These are phyloP conservation scores for Apotomis capreana DNA, from an alignment of 2,888 invertebrate species.

Conservation along the genomic window DNA sequence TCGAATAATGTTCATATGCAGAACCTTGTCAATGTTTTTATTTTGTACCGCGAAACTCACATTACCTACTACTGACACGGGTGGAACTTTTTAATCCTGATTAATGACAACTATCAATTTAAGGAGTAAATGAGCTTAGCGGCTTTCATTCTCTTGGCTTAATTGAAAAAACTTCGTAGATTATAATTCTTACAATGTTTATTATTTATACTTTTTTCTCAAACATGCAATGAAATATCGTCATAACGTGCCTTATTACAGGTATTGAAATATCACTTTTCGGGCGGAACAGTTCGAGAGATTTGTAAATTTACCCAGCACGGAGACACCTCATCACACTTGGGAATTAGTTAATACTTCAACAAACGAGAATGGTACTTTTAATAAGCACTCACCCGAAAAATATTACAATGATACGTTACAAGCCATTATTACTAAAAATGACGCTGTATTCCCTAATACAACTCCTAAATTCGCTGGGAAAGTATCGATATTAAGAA, in stretches of 20 bases:
- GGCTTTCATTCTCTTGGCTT: neutral
- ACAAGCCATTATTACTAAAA: constrained; percentile 85
- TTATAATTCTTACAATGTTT: too few relatives aligned
- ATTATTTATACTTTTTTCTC: too few relatives aligned
- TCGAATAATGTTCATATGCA: neutral
- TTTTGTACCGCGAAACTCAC: neutral
- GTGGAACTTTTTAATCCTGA: constrained; percentile 24
- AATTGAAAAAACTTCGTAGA: neutral
- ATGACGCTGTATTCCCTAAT: constrained; percentile 74
- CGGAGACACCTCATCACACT: constrained; percentile 70
- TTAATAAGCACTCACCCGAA: constrained; percentile 73
- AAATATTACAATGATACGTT: constrained; percentile 85
- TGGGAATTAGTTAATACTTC: constrained; percentile 85
- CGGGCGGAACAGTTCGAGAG: too few relatives aligned
- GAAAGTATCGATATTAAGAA: constrained; percentile 79
- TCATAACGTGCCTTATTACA: too few relatives aligned
- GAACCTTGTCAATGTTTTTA: neutral
- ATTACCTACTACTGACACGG: neutral
- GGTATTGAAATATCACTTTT: too few relatives aligned
- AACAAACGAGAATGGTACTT: constrained; percentile 70
- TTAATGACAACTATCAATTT: constrained; percentile 25
- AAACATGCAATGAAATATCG: too few relatives aligned
- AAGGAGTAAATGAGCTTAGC: constrained; percentile 1
- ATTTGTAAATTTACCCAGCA: constrained; percentile 62
- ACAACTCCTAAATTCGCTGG: constrained; percentile 74